Conservation (phyloP, 2,888 invertebrate species). For the Agrilus mali region DNA sequence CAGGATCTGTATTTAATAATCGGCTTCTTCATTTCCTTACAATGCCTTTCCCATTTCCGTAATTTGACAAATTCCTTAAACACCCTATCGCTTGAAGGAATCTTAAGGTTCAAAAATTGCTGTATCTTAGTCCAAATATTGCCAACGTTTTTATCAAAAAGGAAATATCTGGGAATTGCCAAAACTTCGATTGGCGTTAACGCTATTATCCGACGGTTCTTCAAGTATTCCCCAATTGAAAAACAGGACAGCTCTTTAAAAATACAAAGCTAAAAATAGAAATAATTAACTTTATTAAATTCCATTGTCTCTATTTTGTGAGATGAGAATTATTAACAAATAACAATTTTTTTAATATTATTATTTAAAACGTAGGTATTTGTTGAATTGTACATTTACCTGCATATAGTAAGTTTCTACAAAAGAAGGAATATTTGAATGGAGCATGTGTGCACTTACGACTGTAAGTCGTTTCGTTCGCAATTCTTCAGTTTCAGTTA, state of each 20-base stretch:
- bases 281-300: too few species aligned
- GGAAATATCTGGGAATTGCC: slow-evolving; percentile 56
- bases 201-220: slow-evolving; percentile 54
- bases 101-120: slow-evolving; percentile 45
- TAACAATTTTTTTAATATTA: too few species aligned
- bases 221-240: slow-evolving; percentile 52
- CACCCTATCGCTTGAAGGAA: slow-evolving; percentile 43
- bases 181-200: slow-evolving; percentile 50
- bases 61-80: slow-evolving; percentile 42
- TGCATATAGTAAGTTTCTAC: slow-evolving; percentile 34
- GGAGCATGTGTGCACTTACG: too few species aligned
- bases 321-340: too few species aligned
- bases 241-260: slow-evolving; percentile 50
- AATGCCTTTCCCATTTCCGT: slow-evolving; percentile 44
- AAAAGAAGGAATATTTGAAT: slow-evolving; percentile 8
- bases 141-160: slow-evolving; percentile 50
- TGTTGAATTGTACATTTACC: too few species aligned
- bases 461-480: too few species aligned
- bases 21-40: slow-evolving; percentile 38
- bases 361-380: too few species aligned
- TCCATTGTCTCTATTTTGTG: too few species aligned
- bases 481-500: too few species aligned
- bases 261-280: slow-evolving; percentile 35
- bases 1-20: slow-evolving; percentile 37
- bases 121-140: slow-evolving; percentile 53